Evolutionary conservation across 2,888 invertebrate species (phyloP).

Genomic region (Eueremaeus valkanovi): DNA sequence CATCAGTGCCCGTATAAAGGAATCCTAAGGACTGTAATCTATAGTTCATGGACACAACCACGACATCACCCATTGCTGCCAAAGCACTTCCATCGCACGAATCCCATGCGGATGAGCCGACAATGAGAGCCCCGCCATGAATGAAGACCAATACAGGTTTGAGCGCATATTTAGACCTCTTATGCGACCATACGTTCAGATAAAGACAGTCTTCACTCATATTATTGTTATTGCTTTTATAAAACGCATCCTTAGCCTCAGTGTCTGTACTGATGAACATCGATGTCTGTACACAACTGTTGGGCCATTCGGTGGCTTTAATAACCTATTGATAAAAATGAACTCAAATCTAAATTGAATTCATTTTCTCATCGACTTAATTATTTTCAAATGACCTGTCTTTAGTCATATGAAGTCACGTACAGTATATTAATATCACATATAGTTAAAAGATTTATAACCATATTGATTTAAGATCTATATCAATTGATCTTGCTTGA

Average conservation of each 20-base stretch:
- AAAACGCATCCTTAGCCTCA: too few species aligned
- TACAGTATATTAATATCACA: too few species aligned
- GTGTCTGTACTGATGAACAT: neutral
- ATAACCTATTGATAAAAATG: too few species aligned
- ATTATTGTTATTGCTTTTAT: neutral
- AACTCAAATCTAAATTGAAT: too few species aligned
- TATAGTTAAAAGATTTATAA: too few species aligned
- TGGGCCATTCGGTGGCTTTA: slow-evolving; percentile 26
- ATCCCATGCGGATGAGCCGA: neutral
- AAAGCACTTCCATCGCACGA: neutral
- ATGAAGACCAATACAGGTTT: slow-evolving; percentile 30
- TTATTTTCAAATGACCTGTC: too few species aligned
- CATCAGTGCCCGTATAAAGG: neutral
- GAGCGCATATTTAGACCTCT: neutral
- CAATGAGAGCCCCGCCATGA: slow-evolving; percentile 6
- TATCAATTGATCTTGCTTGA: too few species aligned
- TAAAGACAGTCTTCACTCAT: slow-evolving; percentile 31
- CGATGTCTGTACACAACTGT: neutral
- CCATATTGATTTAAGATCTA: too few species aligned
- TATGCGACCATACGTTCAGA: slow-evolving; percentile 30
- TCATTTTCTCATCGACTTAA: too few species aligned
- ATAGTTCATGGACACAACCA: slow-evolving; percentile 32
- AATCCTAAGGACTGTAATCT: neutral
- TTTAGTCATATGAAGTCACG: too few species aligned
- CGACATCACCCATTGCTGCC: slow-evolving; percentile 3